These are phyloP conservation scores for Rhinichthys klamathensis DNA, from an alignment of 2,113 vertebrate species.

Conservation along the genomic window DNA sequence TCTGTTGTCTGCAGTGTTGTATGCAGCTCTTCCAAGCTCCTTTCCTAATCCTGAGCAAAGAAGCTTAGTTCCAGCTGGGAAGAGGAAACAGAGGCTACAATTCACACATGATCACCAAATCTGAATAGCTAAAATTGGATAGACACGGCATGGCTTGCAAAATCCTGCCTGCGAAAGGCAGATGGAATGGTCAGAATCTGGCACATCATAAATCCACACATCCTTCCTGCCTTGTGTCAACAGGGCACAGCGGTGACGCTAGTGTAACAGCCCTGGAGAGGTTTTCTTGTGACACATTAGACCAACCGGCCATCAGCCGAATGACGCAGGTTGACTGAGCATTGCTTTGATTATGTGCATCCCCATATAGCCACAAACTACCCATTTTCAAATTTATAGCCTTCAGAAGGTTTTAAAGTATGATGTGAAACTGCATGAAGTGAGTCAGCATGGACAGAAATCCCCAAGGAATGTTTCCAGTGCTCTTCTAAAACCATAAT, in stretches of 20 bases:
- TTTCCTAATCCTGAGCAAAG: slow-evolving; percentile 17
- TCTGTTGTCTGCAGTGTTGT: slow-evolving; percentile 9
- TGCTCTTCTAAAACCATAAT: not conserved
- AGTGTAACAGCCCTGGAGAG: not conserved
- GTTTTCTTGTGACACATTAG: slow-evolving; percentile 12
- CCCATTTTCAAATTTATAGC: slow-evolving; percentile 18
- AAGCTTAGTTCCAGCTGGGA: slow-evolving; percentile 29
- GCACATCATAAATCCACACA: slow-evolving; percentile 24
- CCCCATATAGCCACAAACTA: not conserved
- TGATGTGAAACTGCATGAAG: not conserved
- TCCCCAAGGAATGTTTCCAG: not conserved
- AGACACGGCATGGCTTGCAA: slow-evolving; percentile 4
- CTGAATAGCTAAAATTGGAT: slow-evolving; percentile 6
- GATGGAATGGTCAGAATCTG: slow-evolving; percentile 7
- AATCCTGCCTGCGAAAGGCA: slow-evolving; percentile 2
- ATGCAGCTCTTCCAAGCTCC: not conserved
- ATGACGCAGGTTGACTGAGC: not conserved
- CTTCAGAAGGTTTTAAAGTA: not conserved
- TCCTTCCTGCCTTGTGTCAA: not conserved
- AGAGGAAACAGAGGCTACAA: slow-evolving; percentile 8
- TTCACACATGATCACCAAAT: slow-evolving; percentile 14
- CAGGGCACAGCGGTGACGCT: slow-evolving; percentile 12
- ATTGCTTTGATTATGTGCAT: not conserved
- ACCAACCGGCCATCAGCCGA: not conserved
- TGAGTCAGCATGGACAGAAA: slow-evolving; percentile 1